Base-by-base conservation (phyloP, 1,140 invertebrate species). In the Bombus waltoni region DNA sequence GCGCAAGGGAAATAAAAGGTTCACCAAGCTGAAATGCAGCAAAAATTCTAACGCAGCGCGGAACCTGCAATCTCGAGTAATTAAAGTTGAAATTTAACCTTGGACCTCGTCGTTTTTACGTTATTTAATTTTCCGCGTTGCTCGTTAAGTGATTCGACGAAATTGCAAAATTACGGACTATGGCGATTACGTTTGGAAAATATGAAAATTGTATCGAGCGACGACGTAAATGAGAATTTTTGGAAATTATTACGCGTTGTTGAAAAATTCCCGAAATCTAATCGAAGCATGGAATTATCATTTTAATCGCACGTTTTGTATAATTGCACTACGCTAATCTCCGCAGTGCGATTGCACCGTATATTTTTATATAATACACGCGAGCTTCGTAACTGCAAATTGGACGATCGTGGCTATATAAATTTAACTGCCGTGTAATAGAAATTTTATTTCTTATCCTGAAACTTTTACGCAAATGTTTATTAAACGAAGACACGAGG, bases 31-130 rank as follows among this genome's bases (percentile, higher is more conserved):
- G 9, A 38, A 72, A 73, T 66, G 65, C 38, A 35, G n/a, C 47
- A 35, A 68, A 57, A 81, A 81, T 73, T 85, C 77, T 81, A 53
- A 71, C 53, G 71, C 78, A 28, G 22, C 38, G 38, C 15, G 70
- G 77, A 85, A 62, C 70, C 53, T 72, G 70, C 83, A 73, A 85
- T 85, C 78, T 66, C 70, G 42, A 73, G 68, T 81, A 85, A 85
- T 85, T 85, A 73, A 80, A 80, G 68, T 80, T 80, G 77, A 81
- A 73, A 85, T 81, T 84, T 59, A 78, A 78, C 66, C 38, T 84
- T 84, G 82, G 44, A 57, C n/a, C 38, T 9, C 35, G 44, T 15
- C 35, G 44, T 10, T 78, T 84, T 71, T 59, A 32, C 44, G 65
- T 79, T 71, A 84, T 53, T 84, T 79, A 78, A 84, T 71, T 84